These are phyloP conservation scores for Scortum barcoo DNA, from an alignment of 2,113 vertebrate species.

Conservation along the genomic window DNA sequence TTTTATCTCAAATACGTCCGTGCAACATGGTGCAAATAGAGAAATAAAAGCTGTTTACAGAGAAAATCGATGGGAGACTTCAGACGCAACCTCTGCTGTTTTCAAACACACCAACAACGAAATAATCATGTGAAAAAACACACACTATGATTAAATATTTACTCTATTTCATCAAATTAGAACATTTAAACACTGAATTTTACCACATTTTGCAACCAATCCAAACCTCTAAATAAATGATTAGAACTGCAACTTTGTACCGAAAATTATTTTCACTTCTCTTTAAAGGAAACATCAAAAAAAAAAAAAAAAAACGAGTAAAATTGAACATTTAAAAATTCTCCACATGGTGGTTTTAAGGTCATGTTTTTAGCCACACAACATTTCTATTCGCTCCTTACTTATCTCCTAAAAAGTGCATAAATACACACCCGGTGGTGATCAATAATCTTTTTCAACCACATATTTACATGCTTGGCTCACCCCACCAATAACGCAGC, in stretches of 20 bases:
- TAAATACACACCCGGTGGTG: not conserved
- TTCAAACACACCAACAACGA: not conserved
- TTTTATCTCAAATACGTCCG: no score
- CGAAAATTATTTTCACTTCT: no score
- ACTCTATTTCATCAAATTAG: not conserved
- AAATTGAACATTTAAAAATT: no score
- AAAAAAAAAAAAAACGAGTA: no score
- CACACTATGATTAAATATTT: not conserved
- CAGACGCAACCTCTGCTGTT: not conserved
- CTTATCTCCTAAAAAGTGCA: no score
- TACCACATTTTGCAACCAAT: not conserved
- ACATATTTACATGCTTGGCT: not conserved
- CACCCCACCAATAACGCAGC: not conserved
- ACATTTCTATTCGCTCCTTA: not conserved
- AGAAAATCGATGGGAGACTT: not conserved
- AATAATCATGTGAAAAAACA: not conserved
- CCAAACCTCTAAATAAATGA: not conserved
- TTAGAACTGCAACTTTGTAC: no score
- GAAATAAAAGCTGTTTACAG: not conserved
- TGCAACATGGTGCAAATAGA: not conserved
- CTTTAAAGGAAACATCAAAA: no score
- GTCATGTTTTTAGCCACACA: no score
- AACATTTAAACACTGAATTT: no score
- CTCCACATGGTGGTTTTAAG: no score
- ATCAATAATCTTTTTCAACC: not conserved